phyloP scores from a whole-genome alignment of 1,140 invertebrate species.

The Globodera rostochiensis region DNA sequence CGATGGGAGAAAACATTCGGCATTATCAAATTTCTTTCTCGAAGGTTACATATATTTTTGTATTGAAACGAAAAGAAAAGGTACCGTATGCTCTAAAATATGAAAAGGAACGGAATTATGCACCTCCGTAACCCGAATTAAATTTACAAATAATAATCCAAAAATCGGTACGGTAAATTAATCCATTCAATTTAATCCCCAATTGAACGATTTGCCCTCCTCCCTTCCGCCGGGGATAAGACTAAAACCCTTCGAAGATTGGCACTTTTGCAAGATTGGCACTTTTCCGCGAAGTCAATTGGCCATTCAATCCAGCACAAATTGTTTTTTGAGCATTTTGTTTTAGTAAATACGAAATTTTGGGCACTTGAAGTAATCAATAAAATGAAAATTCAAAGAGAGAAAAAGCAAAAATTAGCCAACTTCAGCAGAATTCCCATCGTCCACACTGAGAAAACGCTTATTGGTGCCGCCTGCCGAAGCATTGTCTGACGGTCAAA shows the following conservation, averaged over 20 bases:
- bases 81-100: neutral
- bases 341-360: too few species aligned
- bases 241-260: neutral
- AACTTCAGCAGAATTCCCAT: neutral
- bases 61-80: neutral
- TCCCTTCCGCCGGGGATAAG: neutral
- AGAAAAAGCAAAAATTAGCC: neutral
- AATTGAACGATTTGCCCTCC: neutral
- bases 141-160: neutral
- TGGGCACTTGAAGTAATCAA: neutral
- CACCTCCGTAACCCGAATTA: neutral
- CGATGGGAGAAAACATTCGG: neutral
- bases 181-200: neutral
- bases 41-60: neutral
- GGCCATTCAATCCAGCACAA: neutral
- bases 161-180: neutral
- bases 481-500: neutral
- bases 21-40: neutral
- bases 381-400: neutral
- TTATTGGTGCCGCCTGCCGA: neutral
- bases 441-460: neutral
- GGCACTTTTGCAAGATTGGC: neutral
- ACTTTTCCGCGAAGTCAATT: constrained; percentile 2
- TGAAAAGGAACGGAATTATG: neutral
- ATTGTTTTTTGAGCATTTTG: too few species aligned